Conservation (phyloP, 2,888 invertebrate genomes). For the Augiades crinisus region DNA sequence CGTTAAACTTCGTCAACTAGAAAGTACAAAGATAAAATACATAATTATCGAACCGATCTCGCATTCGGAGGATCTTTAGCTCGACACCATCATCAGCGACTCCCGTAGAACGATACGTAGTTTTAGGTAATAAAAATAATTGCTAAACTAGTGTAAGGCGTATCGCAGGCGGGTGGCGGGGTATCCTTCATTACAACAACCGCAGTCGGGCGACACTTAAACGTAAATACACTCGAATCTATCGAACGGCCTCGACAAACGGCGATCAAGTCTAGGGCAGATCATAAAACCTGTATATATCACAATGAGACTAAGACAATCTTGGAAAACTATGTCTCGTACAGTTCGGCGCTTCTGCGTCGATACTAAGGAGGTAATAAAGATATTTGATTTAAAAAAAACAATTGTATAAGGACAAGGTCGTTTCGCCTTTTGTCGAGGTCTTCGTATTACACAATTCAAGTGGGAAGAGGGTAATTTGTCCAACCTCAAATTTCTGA, state of each 20-base stretch:
- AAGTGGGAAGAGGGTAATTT: neutral
- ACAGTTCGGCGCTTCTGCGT: conserved; percentile 1
- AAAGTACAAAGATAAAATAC: conserved; percentile 59
- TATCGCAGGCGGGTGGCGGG: conserved; percentile 12
- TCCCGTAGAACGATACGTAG: conserved; percentile 45
- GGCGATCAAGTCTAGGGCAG: neutral
- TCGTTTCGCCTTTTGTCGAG: neutral
- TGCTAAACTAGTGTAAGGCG: conserved; percentile 35
- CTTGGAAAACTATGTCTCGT: conserved; percentile 1
- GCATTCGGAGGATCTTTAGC: conserved; percentile 31
- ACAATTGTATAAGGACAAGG: neutral
- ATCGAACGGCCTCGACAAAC: conserved; percentile 2
- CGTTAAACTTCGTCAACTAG: conserved; percentile 49
- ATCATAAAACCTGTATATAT: conserved; percentile 17
- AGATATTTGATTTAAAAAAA: neutral
- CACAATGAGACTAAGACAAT: conserved; percentile 14
- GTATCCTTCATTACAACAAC: conserved; percentile 9
- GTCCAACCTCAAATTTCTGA: too few relatives aligned
- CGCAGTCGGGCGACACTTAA: conserved; percentile 5
- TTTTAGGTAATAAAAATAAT: conserved; percentile 76
- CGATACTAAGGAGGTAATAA: conserved; percentile 1
- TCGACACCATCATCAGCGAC: conserved; percentile 40
- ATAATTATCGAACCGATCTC: conserved; percentile 38
- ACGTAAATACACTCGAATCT: neutral
- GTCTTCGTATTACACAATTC: neutral